Evolutionary conservation across 2,113 vertebrate species (phyloP), one percentile per base, ranked within the genome.

Genomic region (Pteropus alecto): DNA sequence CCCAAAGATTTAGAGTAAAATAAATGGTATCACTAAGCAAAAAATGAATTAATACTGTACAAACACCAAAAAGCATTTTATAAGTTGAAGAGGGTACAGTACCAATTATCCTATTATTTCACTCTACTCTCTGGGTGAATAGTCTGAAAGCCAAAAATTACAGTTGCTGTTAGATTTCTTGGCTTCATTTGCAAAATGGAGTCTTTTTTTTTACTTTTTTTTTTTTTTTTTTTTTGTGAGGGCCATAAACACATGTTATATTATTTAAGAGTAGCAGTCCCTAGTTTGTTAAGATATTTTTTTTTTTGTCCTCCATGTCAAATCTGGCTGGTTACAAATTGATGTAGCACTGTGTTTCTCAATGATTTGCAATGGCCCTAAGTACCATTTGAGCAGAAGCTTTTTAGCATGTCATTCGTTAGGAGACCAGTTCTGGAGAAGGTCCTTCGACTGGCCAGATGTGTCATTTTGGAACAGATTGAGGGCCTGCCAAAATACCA

Each of bases 61-160:
- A 93, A 93, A 86, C 88, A 48, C 73, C 71, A 83, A 93, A 93
- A 93, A 94, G 46, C 91, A 51, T 87, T 96, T 96, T 97, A 73
- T n/a, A 86, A 94, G 86, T 87, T 97, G 97, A 94, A 95, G 97
- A 96, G 93, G 71, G 61, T 88, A 88, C 68, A 61, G 95, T 96
- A 92, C 84, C 93, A 97, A 97, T 97, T 97, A 96, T 89, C 93
- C 65, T 93, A 96, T 97, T 97, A 96, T 97, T 96, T 97, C 93
- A 78, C 78, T 58, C 94, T 87, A 71, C 89, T 94, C 86, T 93
- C 88, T 38, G 63, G 73, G 74, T 87, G 94, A 93, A 84, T 90
- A 83, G 91, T 87, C 85, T 93, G 94, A 93, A 97, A 97, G 94
- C 63, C 67, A 95, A 46, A 96, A 97, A 95, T 97, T 96, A 84